Conservation (phyloP, 2,113 vertebrate species). For the Gymnocephalus cernua region DNA sequence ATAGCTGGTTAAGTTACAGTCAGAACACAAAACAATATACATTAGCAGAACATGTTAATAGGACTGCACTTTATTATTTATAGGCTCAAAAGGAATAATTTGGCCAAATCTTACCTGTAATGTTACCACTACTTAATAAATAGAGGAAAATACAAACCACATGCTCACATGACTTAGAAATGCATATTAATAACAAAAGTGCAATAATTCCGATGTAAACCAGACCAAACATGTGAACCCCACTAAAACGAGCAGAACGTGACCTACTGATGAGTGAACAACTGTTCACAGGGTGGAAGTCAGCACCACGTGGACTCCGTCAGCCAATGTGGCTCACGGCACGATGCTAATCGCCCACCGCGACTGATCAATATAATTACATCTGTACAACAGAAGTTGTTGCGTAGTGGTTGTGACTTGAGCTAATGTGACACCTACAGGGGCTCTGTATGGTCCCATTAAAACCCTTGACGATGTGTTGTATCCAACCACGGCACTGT, state of each 20-base stretch:
- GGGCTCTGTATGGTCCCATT: not conserved
- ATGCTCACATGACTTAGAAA: slow-evolving; percentile 9
- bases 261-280: not conserved
- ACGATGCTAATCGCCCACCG: not conserved
- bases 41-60: slow-evolving; percentile 14
- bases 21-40: slow-evolving; percentile 1
- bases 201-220: slow-evolving; percentile 57
- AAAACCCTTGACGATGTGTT: not conserved
- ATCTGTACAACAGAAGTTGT: slow-evolving; percentile 9
- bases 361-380: not conserved
- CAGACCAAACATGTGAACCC: not conserved
- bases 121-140: slow-evolving; percentile 9
- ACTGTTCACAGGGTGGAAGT: not conserved
- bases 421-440: not conserved
- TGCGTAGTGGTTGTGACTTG: slow-evolving; percentile 6
- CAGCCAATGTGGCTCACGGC: slow-evolving; percentile 17
- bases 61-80: not conserved
- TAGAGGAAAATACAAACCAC: slow-evolving; percentile 4
- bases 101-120: slow-evolving; percentile 4
- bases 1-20: not conserved
- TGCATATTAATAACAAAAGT: slow-evolving; percentile 65
- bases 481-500: not conserved
- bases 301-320: not conserved
- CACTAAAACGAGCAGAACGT: not conserved
- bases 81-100: not conserved